Evolutionary conservation across 2,113 vertebrate genomes (phyloP).

Genomic region (Ameiurus melas): DNA sequence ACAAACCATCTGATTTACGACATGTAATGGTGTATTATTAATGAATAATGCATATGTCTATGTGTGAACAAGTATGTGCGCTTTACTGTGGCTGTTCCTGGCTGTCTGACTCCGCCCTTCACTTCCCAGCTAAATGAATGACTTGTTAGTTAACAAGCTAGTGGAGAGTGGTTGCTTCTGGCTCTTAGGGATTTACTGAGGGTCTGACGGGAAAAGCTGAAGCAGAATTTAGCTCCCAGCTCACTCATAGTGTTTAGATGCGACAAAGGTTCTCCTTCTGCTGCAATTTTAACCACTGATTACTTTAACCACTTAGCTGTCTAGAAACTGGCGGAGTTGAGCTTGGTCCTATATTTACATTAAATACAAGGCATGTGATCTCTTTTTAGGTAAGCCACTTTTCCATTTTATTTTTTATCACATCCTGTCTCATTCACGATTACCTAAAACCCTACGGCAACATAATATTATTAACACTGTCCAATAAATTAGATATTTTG

Average conservation of each 20-base stretch:
- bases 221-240: background rate
- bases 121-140: background rate
- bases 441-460: background rate
- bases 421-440: background rate
- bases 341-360: background rate
- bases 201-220: background rate
- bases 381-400: background rate
- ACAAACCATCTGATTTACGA: constrained; percentile 52
- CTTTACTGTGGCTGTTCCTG: constrained; percentile 6
- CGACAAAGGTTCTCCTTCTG: background rate
- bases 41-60: constrained; percentile 25
- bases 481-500: background rate
- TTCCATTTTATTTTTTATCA: background rate
- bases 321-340: background rate
- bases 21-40: constrained; percentile 43
- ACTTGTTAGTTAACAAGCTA: background rate
- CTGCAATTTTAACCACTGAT: background rate
- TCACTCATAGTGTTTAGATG: background rate
- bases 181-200: background rate
- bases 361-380: background rate
- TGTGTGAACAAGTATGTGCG: constrained; percentile 10
- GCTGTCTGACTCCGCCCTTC: background rate
- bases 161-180: background rate
- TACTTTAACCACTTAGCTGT: too few species aligned
- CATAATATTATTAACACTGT: background rate